Evolutionary conservation across 2,113 vertebrate genomes (phyloP), one percentile per base, ranked within the genome.

Genomic region (Hyaena hyaena): DNA sequence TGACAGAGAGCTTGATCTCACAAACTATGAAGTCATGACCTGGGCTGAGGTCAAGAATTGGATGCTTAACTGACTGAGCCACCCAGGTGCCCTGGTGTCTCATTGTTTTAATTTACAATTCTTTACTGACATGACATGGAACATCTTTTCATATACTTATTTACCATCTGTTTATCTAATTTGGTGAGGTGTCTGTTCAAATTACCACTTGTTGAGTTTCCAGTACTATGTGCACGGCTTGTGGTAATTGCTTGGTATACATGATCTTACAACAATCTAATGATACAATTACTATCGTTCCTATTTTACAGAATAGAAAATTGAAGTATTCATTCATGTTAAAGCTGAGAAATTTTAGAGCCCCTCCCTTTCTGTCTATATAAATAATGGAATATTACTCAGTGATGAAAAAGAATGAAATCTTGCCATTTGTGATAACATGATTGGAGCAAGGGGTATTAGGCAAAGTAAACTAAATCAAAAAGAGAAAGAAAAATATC

Each of bases 151-250:
- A 55, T 68, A 45, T 58, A 35, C 21, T 69, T 68, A 93, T 79
- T 77, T 87, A 19, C 35, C 93, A 73, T 94, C 55, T 74, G n/a
- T 73, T 31, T 21, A 33, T 26, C 66, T 81, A 73, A 39, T 73
- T 89, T 89, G 43, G 76, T 88, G 76, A 89, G 26, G 33, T 39
- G 12, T 74, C 93, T 82, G 55, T 94, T 94, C 66, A 95, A 95
- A 84, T 85, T 35, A 85, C 23, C 31, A 77, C 35, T 68, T 66
- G 16, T 77, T 84, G 35, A 84, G 43, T 94, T 88, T 63, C 33
- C 17, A 35, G 53, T 71, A 24, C 17, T 63, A 31, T 48, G 21
- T 68, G 11, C 31, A 83, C 24, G 48, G 48, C 31, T 88, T 71
- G 14, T 86, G 43, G 39, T 79, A 91, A 77, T 31, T 82, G 55